Evolutionary conservation across 2,113 vertebrate genomes (phyloP).

Genomic region (Rana temporaria): DNA sequence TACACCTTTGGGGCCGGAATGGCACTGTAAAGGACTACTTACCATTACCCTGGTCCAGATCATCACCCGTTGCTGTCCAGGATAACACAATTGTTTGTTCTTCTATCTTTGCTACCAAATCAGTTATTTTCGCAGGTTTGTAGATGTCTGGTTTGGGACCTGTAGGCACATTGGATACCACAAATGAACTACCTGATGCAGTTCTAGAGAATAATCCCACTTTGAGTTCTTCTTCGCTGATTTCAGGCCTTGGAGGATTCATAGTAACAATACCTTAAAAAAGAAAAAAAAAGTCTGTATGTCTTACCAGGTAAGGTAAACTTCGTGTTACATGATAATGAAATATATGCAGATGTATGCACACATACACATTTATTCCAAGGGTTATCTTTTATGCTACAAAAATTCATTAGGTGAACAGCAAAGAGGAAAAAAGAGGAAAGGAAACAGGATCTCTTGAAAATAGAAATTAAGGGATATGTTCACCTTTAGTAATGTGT

Average conservation of each 20-base stretch:
- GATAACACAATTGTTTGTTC: conserved; percentile 64
- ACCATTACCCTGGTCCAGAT: conserved; percentile 71
- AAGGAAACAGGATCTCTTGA: too few relatives aligned
- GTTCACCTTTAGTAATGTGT: too few relatives aligned
- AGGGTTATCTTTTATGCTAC: too few relatives aligned
- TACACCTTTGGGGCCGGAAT: too few relatives aligned
- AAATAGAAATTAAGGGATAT: too few relatives aligned
- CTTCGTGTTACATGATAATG: too few relatives aligned
- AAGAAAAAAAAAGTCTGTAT: conserved; percentile 21
- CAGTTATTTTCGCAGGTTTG: conserved; percentile 69
- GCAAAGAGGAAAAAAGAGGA: too few relatives aligned
- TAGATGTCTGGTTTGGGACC: not conserved
- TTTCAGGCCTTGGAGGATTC: conserved; percentile 68
- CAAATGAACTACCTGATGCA: conserved; percentile 65
- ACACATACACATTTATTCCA: too few relatives aligned
- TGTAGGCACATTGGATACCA: conserved; percentile 36
- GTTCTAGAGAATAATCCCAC: conserved; percentile 68
- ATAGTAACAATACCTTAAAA: conserved; percentile 64
- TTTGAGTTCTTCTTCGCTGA: conserved; percentile 53
- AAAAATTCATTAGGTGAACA: too few relatives aligned
- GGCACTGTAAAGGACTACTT: conserved; percentile 31
- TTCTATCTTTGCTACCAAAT: conserved; percentile 65
- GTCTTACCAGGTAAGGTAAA: too few relatives aligned
- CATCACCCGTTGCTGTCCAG: conserved; percentile 74
- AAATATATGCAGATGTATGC: too few relatives aligned